Base-by-base conservation (phyloP, 2,113 vertebrate genomes). In the Mystacornis crossleyi region DNA sequence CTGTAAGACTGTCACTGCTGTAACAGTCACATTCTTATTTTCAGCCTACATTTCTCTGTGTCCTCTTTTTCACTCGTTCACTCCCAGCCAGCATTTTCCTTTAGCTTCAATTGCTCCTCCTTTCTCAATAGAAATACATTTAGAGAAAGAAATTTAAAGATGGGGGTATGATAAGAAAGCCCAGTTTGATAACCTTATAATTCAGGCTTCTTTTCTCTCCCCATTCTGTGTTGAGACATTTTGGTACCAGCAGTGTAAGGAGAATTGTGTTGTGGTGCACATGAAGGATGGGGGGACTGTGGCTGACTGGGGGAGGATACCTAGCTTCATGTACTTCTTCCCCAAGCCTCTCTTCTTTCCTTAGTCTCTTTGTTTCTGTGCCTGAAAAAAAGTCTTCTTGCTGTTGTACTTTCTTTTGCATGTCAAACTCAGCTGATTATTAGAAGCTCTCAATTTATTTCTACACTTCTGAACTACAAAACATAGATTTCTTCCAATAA, bases 231-330 rank as follows among this genome's bases (percentile, higher is more conserved):
- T 0, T 58, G 43, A 67, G 25, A 64, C 18, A 20, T 50, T 82
- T 42, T 80, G 31, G 9, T 51, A 55, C 6, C 29, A 60, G n/a
- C 14, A 47, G 23, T 9, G 4, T 25, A 33, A 50, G 40, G 6
- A 71, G 28, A 66, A 47, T 7, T 62, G 38, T 2, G 1, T 53
- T n/a, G 23, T 66, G 17, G 14, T 12, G 6, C n/a, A 43, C 0
- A 0, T 45, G 36, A 80, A 33, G 47, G 21, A 43, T 13, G 4
- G 11, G 23, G 12, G 9, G 4, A n/a, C 18, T 45, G 18, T n/a
- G 53, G 33, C 34, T 93, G 33, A 15, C 17, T 14, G 28, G 10
- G 12, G 15, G 26, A 70, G 5, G 23, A 70, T 54, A 36, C 19
- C 25, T 69, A 89, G 18, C 31, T 69, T 58, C 58, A 67, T 2